Conservation (phyloP, 2,888 invertebrate species). For the Cyaniris semiargus region DNA sequence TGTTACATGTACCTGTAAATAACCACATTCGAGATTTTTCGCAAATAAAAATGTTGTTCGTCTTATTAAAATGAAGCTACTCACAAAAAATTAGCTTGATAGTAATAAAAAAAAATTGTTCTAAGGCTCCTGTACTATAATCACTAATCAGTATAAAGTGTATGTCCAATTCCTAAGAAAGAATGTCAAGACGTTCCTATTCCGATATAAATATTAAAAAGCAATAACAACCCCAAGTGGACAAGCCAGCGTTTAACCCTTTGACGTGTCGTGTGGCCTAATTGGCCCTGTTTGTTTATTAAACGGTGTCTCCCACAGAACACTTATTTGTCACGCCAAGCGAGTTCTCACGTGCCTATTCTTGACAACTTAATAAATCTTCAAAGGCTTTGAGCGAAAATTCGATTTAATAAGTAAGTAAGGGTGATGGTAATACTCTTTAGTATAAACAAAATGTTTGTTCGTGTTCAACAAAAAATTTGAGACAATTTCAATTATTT, state of each 20-base stretch:
- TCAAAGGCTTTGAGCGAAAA: background rate
- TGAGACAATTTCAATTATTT: background rate
- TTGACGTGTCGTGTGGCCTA: constrained; percentile 73
- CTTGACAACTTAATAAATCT: constrained; percentile 37
- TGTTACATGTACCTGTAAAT: too few relatives aligned
- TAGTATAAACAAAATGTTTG: too few relatives aligned
- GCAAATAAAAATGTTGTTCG: too few relatives aligned
- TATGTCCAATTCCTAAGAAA: background rate
- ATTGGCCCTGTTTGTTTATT: constrained; percentile 70
- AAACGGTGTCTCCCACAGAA: constrained; percentile 60
- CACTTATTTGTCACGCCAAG: constrained; percentile 60
- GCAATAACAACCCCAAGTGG: constrained; percentile 7
- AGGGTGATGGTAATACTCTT: background rate
- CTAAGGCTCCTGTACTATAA: too few relatives aligned
- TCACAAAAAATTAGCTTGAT: too few relatives aligned
- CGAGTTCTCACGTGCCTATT: constrained; percentile 61
- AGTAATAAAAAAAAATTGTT: too few relatives aligned
- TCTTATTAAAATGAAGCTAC: too few relatives aligned
- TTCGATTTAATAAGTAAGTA: background rate
- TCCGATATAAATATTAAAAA: constrained; percentile 5
- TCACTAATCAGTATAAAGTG: background rate
- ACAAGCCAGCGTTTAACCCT: constrained; percentile 50
- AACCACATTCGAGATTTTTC: too few relatives aligned
- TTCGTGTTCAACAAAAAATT: background rate
- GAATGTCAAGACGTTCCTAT: background rate